Conservation (phyloP, 2,888 invertebrate genomes). For the Diloba caeruleocephala region DNA sequence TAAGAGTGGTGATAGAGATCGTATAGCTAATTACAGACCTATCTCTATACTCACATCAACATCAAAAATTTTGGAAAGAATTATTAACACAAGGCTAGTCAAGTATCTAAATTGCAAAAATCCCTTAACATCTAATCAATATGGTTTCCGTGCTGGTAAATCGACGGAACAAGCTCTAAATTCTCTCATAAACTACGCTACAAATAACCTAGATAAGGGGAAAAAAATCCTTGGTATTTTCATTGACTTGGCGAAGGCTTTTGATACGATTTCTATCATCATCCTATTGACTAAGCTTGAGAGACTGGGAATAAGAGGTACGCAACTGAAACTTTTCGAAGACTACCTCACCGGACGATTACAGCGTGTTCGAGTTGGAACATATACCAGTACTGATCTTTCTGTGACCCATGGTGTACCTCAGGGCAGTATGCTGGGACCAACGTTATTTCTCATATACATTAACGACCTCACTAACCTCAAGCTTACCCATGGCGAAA, state of each 20-base stretch:
- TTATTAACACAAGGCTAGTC: not conserved
- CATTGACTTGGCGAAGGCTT: not conserved
- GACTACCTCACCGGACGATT: too few species aligned
- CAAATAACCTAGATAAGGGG: not conserved
- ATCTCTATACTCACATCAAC: too few species aligned
- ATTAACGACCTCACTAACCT: too few species aligned
- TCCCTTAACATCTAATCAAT: not conserved
- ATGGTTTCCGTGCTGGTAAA: not conserved
- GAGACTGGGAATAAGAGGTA: too few species aligned
- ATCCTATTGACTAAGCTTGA: not conserved
- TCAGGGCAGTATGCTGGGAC: too few species aligned
- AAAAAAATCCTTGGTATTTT: not conserved
- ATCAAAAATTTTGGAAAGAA: conserved; percentile 1
- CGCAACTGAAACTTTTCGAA: too few species aligned
- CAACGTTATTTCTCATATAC: too few species aligned
- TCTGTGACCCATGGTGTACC: too few species aligned
- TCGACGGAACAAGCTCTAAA: not conserved
- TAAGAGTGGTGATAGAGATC: conserved; percentile 2
- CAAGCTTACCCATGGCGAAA: too few species aligned
- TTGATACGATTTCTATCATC: conserved; percentile 1
- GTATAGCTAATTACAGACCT: not conserved
- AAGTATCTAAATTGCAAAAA: not conserved
- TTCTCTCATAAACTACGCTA: not conserved
- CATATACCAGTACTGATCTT: too few species aligned
- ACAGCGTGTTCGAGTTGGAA: too few species aligned